A percentile compares a stretch with the other conserved stretches of the same genome.
These are phyloP conservation scores for Fragum sueziense DNA, from an alignment of 2,888 invertebrate genomes.

Conservation along the genomic window DNA sequence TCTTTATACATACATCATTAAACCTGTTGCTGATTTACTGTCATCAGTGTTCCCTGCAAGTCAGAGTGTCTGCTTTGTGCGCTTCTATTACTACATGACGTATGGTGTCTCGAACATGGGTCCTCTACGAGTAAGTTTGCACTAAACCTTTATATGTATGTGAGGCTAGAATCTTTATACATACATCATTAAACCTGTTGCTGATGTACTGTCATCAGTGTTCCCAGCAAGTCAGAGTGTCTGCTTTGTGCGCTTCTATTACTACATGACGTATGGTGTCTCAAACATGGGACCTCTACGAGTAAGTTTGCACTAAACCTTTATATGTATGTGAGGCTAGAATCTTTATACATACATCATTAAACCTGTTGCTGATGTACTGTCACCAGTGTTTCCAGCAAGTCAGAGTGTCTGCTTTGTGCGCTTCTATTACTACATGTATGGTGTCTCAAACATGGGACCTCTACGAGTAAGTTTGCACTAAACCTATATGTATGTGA, in stretches of 20 bases:
- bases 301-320: no score
- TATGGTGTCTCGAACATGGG: constrained; percentile 69
- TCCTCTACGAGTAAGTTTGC: constrained; percentile 66
- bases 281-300: constrained; percentile 67
- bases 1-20: no score
- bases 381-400: constrained; percentile 66
- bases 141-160: no score
- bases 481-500: no score
- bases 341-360: no score
- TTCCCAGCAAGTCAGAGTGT: constrained; percentile 67
- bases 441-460: constrained; percentile 67
- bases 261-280: constrained; percentile 74
- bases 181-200: no score
- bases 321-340: no score
- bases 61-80: constrained; percentile 66
- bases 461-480: constrained; percentile 67
- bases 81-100: constrained; percentile 78
- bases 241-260: constrained; percentile 74
- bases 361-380: constrained; percentile 61
- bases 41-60: constrained; percentile 68
- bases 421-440: constrained; percentile 76
- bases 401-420: constrained; percentile 69
- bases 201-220: constrained; percentile 61
- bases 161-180: no score
- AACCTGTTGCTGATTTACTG: constrained; percentile 60